A percentile compares a stretch with the other conserved stretches of the same genome.
These are phyloP conservation scores for Acromyrmex charruanus DNA, from an alignment of 1,140 invertebrate species.

Conservation along the genomic window DNA sequence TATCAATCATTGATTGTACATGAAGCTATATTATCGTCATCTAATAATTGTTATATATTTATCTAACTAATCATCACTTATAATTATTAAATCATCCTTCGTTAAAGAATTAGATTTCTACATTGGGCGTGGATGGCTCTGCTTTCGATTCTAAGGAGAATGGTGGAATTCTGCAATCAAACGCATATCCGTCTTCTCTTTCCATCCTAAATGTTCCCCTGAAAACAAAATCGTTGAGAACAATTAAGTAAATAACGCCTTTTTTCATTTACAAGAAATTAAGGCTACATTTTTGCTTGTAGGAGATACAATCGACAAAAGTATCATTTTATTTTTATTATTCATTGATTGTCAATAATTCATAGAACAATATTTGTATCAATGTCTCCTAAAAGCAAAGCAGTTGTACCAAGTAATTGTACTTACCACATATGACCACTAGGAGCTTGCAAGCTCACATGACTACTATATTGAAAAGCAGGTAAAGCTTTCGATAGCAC, in stretches of 20 bases:
- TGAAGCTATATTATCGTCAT: slow-evolving; percentile 25
- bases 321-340: too few relatives aligned
- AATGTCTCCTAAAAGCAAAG: too few relatives aligned
- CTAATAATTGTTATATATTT: slow-evolving; percentile 40
- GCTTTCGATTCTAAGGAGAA: slow-evolving; percentile 98
- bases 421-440: slow-evolving; percentile 99
- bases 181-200: slow-evolving; percentile 97
- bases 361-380: too few relatives aligned
- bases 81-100: not conserved
- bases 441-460: slow-evolving; percentile 98
- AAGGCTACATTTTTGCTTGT: not conserved
- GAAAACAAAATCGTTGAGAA: slow-evolving; percentile 54
- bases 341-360: too few relatives aligned
- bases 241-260: not conserved
- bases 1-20: not conserved
- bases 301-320: too few relatives aligned
- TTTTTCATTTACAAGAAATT: not conserved
- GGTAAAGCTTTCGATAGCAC: slow-evolving; percentile 94
- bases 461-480: slow-evolving; percentile 99
- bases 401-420: not conserved
- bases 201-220: slow-evolving; percentile 99
- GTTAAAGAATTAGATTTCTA: slow-evolving; percentile 60
- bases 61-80: slow-evolving; percentile 26
- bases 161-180: slow-evolving; percentile 98
- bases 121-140: slow-evolving; percentile 86